Evolutionary conservation across 2,113 vertebrate species (phyloP).

Genomic region (Ranitomeya variabilis): DNA sequence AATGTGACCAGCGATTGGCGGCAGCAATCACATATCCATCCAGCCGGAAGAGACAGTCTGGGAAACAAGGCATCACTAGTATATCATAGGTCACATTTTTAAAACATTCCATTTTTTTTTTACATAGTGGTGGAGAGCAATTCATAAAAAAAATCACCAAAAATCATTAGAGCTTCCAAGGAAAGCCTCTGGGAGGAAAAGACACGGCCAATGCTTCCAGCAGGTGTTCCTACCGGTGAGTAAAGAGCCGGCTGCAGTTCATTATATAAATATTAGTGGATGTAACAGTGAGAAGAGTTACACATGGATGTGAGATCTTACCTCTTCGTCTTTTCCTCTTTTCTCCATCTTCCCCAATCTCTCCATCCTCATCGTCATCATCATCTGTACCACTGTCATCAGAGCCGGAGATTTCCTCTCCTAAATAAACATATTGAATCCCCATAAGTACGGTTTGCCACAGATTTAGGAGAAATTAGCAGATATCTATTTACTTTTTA

Average conservation of each 20-base stretch:
- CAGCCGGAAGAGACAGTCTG: too few species aligned
- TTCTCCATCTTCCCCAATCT: conserved; percentile 84
- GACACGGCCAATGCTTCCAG: background rate
- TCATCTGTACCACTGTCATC: conserved; percentile 90
- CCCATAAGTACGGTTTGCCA: too few species aligned
- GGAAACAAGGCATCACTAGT: too few species aligned
- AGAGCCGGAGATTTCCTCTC: conserved; percentile 96
- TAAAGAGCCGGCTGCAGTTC: background rate
- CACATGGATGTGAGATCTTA: conserved; percentile 63
- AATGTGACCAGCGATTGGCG: too few species aligned
- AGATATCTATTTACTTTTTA: conserved; percentile 61
- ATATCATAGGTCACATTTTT: too few species aligned
- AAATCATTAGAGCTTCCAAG: background rate
- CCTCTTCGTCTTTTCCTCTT: conserved; percentile 86
- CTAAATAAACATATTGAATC: conserved; percentile 65
- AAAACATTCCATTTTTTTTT: too few species aligned
- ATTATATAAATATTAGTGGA: background rate
- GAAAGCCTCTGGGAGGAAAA: background rate
- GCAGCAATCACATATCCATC: too few species aligned
- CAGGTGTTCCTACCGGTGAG: background rate
- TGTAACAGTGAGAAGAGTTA: background rate
- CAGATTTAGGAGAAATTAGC: background rate
- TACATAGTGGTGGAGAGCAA: too few species aligned
- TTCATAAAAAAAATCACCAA: background rate
- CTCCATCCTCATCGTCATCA: conserved; percentile 87